Conservation (phyloP, 2,113 vertebrate genomes). For the Numenius arquata region DNA sequence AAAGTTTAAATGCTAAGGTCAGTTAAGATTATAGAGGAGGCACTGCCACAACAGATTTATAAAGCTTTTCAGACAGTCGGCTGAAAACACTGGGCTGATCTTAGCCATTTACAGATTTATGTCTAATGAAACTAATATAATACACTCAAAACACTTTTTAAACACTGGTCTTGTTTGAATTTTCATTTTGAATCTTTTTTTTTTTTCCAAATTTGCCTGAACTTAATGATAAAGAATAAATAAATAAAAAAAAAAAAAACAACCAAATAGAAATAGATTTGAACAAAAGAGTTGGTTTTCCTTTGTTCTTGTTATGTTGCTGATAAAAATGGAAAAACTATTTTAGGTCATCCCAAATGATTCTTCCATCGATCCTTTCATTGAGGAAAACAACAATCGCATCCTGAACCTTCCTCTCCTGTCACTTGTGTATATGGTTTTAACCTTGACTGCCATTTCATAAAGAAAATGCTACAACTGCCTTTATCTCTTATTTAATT, state of each 20-base stretch:
- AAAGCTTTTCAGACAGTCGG: not conserved
- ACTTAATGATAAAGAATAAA: not conserved
- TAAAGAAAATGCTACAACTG: not conserved
- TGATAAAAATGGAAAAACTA: not conserved
- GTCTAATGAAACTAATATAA: not conserved
- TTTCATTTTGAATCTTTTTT: not conserved
- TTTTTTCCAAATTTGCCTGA: not conserved
- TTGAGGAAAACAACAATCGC: not conserved
- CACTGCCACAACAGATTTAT: not conserved
- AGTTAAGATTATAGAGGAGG: not conserved
- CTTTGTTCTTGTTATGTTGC: not conserved
- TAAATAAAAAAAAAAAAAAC: too few species aligned
- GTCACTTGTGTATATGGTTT: not conserved
- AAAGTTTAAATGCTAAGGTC: not conserved
- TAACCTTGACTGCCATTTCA: not conserved
- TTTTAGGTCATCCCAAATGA: not conserved
- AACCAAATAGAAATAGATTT: not conserved
- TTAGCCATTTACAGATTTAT: not conserved
- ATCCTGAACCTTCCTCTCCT: not conserved
- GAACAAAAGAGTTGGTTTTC: not conserved
- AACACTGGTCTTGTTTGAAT: not conserved
- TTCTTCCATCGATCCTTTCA: not conserved
- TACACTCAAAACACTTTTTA: not conserved
- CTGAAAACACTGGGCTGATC: not conserved
- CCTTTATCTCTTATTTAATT: not conserved